These are phyloP conservation scores for Callipepla californica DNA, from an alignment of 2,113 vertebrate species.

Conservation along the genomic window DNA sequence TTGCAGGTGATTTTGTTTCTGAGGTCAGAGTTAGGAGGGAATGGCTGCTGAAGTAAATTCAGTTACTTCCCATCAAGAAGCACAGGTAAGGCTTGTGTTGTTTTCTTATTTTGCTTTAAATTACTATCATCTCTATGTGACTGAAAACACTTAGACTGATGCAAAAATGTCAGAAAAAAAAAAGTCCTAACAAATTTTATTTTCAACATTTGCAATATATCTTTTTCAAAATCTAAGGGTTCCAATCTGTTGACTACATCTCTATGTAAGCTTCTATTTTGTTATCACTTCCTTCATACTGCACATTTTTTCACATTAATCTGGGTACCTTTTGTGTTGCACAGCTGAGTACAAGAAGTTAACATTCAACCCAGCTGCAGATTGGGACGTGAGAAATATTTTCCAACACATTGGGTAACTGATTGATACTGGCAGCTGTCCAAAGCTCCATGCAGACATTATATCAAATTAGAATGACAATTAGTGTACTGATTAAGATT, in stretches of 20 bases:
- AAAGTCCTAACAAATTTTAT: background rate
- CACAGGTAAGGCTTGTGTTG: accelerated
- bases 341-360: slow-evolving; percentile 63
- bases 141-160: background rate
- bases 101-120: background rate
- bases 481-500: slow-evolving; percentile 78
- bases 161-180: background rate
- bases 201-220: background rate
- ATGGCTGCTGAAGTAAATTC: background rate
- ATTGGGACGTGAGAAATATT: slow-evolving; percentile 57
- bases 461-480: slow-evolving; percentile 76
- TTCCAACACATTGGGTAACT: slow-evolving; percentile 62
- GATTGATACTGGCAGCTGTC: slow-evolving; percentile 75
- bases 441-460: slow-evolving; percentile 62
- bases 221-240: background rate
- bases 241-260: background rate
- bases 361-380: slow-evolving; percentile 50
- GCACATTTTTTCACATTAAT: background rate
- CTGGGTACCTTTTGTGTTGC: background rate
- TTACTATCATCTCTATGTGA: background rate
- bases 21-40: background rate
- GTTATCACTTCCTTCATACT: background rate
- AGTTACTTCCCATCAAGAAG: background rate
- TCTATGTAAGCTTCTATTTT: background rate
- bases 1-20: background rate